Base-by-base conservation (phyloP, 2,113 vertebrate species). In the Zeus faber region DNA sequence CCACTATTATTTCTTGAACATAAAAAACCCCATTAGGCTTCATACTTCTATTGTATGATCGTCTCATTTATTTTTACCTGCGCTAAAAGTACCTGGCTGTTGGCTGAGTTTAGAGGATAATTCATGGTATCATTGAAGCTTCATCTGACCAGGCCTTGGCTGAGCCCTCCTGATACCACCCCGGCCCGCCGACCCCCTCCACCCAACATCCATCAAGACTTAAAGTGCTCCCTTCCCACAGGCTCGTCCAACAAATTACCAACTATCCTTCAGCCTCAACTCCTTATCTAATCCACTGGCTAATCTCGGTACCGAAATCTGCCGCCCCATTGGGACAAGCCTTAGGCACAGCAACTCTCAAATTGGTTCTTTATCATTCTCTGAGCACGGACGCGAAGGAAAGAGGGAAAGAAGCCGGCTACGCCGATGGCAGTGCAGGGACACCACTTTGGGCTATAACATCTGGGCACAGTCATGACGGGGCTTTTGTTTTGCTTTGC, bases 401-500 rank as follows among this genome's bases (percentile, higher is more conserved):
- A 37, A 37, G 27, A 33, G 31, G 6, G 13, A 33, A 33, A 33
- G 31, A 33, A 33, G 27, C 8, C 4, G 27, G 27, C n/a, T n/a
- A n/a, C n/a, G 9, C 27, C 4, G 27, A 9, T 29, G 27, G 27
- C 27, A 9, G 27, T 4, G 27, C 4, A 9, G 27, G 27, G 27
- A 9, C 4, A 29, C 9, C 7, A 10, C 43, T 27, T 26, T 11
- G 47, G 37, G 13, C 35, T 35, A 61, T 52, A 44, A 65, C 27
- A 47, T 4, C 7, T 48, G 44, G 7, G 44, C 26, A 37, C 46
- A 54, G 56, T 55, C 39, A 55, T 50, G 33, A 59, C n/a, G 1
- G n/a, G 49, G 33, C 44, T 10, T 40, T 54, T 64, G 61, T 77
- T 72, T 77, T 67, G 50, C 41, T 67, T 60, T 39, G 45, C 69